A percentile compares a stretch with the other conserved stretches of the same genome.
phyloP scores from a whole-genome alignment of 2,113 vertebrate genomes.

The Tamias sibiricus region DNA sequence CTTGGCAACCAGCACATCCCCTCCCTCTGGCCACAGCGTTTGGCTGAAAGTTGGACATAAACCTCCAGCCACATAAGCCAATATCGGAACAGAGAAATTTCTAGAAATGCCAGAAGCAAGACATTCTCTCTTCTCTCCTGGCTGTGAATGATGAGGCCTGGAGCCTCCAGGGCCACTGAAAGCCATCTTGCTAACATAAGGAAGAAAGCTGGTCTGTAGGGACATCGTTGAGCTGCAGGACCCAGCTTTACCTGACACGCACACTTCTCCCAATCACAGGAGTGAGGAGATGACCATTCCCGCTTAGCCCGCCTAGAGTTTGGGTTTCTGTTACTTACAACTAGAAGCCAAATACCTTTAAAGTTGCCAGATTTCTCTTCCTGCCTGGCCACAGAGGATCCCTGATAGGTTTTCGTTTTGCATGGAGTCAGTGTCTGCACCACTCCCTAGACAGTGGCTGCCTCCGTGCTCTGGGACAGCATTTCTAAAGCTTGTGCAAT shows the following conservation, averaged over 20 bases:
- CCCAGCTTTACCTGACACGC: background rate
- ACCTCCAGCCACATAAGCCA: background rate
- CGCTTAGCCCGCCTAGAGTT: too few species aligned
- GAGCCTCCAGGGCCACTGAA: background rate
- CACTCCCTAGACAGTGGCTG: background rate
- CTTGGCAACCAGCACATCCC: too few species aligned
- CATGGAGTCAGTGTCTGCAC: accelerated
- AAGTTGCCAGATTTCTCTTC: background rate
- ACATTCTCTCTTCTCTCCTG: background rate
- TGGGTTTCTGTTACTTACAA: background rate
- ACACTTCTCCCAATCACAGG: background rate
- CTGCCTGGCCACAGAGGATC: background rate
- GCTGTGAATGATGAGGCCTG: background rate
- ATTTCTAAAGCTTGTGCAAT: background rate
- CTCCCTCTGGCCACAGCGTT: background rate
- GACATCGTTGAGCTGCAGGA: background rate
- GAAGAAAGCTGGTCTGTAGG: background rate
- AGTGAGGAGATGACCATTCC: background rate
- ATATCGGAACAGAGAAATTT: background rate
- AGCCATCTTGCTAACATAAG: background rate
- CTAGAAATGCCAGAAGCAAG: background rate
- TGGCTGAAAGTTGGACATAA: background rate
- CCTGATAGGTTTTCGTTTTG: background rate
- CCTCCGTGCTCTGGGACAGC: background rate
- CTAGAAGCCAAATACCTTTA: background rate